Evolutionary conservation across 2,797 vertebrate genomes (phyloP).

Genomic region (Hephaestus fuliginosus): DNA sequence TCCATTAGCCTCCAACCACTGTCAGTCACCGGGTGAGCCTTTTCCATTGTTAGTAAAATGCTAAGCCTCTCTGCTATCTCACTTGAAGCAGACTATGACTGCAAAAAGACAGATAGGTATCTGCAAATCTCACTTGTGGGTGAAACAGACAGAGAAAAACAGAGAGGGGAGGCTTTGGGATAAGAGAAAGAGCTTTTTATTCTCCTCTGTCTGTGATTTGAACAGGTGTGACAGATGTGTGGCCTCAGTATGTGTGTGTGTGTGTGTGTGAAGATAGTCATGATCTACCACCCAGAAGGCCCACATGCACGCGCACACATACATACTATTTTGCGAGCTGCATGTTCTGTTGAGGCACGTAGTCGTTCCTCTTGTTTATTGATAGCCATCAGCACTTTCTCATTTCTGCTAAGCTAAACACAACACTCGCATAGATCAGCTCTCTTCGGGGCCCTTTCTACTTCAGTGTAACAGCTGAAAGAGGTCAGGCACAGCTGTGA

Average conservation of each 20-base stretch:
- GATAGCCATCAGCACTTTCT: slow-evolving; percentile 82
- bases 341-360: slow-evolving; percentile 66
- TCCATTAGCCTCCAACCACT: slow-evolving; percentile 45
- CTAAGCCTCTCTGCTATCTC: slow-evolving; percentile 56
- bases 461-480: slow-evolving; percentile 68
- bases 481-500: slow-evolving; percentile 73
- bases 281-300: slow-evolving; percentile 73
- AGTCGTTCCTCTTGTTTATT: slow-evolving; percentile 71
- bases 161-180: slow-evolving; percentile 25
- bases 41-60: slow-evolving; percentile 47
- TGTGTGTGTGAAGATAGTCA: slow-evolving; percentile 40
- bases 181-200: slow-evolving; percentile 66
- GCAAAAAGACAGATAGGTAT: slow-evolving; percentile 65
- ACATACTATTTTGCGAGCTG: slow-evolving; percentile 24
- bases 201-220: slow-evolving; percentile 49
- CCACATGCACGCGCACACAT: slow-evolving; percentile 5
- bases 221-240: slow-evolving; percentile 76
- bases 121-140: slow-evolving; percentile 58
- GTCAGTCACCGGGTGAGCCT: slow-evolving; percentile 40
- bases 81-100: slow-evolving; percentile 50
- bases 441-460: slow-evolving; percentile 56
- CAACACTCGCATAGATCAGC: slow-evolving; percentile 47
- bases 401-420: slow-evolving; percentile 73
- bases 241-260: slow-evolving; percentile 34
- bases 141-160: slow-evolving; percentile 40